Evolutionary conservation across 2,888 invertebrate genomes (phyloP).

Genomic region (Colostygia pectinataria): DNA sequence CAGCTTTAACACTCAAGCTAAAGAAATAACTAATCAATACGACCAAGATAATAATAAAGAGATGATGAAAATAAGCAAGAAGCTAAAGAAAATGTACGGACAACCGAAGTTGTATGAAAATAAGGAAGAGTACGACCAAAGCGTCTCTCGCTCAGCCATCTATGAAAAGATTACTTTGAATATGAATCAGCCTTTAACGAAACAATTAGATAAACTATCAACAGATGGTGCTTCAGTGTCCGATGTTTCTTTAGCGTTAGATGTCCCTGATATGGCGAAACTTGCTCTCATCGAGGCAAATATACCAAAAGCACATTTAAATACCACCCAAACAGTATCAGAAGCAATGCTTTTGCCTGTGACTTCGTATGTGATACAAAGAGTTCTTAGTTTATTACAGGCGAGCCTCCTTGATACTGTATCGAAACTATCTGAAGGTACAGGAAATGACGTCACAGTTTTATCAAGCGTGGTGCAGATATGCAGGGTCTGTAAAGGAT

Average conservation of each 20-base stretch:
- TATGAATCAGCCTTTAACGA: slow-evolving; percentile 55
- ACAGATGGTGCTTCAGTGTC: slow-evolving; percentile 40
- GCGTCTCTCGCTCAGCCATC: slow-evolving; percentile 43
- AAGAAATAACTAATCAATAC: slow-evolving; percentile 39
- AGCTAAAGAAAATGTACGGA: slow-evolving; percentile 63
- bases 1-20: slow-evolving; percentile 41
- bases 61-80: slow-evolving; percentile 62
- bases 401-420: slow-evolving; percentile 45
- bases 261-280: slow-evolving; percentile 51
- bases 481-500: slow-evolving; percentile 50
- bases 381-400: slow-evolving; percentile 58
- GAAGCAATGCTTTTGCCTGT: slow-evolving; percentile 79
- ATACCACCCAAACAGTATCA: slow-evolving; percentile 19
- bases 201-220: slow-evolving; percentile 51
- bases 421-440: slow-evolving; percentile 28
- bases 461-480: slow-evolving; percentile 43
- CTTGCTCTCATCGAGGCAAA: slow-evolving; percentile 47
- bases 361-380: slow-evolving; percentile 77
- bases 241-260: slow-evolving; percentile 52
- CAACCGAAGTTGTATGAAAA: slow-evolving; percentile 65
- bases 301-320: slow-evolving; percentile 38
- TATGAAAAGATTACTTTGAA: slow-evolving; percentile 55
- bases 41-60: slow-evolving; percentile 53
- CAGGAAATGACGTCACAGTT: slow-evolving; percentile 29
- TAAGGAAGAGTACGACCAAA: slow-evolving; percentile 53